phyloP scores from a whole-genome alignment of 2,113 vertebrate species.

The Mesoclemmys tuberculata region DNA sequence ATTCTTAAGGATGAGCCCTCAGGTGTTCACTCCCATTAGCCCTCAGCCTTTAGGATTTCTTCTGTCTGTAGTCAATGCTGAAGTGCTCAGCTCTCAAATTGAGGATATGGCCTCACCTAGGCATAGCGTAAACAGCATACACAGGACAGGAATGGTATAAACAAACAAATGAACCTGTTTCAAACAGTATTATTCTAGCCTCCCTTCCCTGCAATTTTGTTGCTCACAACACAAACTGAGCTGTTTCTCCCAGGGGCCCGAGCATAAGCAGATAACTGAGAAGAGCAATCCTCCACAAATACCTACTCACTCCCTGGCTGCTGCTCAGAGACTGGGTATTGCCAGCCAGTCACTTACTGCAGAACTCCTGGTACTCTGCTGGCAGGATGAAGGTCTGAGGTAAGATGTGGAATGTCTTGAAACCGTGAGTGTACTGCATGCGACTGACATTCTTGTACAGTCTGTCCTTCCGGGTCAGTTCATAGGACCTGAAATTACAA shows the following conservation, averaged over 20 bases:
- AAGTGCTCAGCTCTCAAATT: neutral
- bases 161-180: neutral
- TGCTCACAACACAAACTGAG: neutral
- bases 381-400: slow-evolving; percentile 96
- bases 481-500: slow-evolving; percentile 87
- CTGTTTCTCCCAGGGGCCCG: neutral
- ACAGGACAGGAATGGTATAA: neutral
- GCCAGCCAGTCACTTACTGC: slow-evolving; percentile 84
- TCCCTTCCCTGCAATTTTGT: neutral
- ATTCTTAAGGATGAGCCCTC: neutral
- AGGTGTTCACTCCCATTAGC: neutral
- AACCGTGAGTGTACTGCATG: slow-evolving; percentile 93
- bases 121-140: neutral
- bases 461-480: slow-evolving; percentile 96
- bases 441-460: slow-evolving; percentile 96
- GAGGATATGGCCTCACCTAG: neutral
- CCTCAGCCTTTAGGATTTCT: neutral
- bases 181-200: neutral
- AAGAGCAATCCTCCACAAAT: neutral
- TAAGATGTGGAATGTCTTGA: slow-evolving; percentile 94
- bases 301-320: neutral
- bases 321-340: neutral
- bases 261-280: neutral
- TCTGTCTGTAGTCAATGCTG: accelerated
- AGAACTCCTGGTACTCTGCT: slow-evolving; percentile 94